Percentiles rank a stretch among this genome's conserved stretches.
Conservation (phyloP, 2,113 vertebrate species). For the Hipposideros armiger region DNA sequence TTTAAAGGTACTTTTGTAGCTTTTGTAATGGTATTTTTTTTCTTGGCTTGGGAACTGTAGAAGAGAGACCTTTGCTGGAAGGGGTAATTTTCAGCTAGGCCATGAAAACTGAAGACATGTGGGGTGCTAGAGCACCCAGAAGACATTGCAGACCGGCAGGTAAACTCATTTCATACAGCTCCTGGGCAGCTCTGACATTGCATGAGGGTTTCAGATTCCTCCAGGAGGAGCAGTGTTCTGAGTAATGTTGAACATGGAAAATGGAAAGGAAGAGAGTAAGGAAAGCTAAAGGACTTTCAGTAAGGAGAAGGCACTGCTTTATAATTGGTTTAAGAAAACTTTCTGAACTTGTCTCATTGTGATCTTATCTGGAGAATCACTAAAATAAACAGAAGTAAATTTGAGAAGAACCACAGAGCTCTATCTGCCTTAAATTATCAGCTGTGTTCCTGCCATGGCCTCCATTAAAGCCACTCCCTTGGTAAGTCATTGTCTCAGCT, state of each 20-base stretch:
- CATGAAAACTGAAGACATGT: background rate
- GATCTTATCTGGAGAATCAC: background rate
- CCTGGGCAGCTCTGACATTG: background rate
- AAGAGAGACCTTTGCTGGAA: background rate
- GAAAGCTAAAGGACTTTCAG: background rate
- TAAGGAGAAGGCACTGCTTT: background rate
- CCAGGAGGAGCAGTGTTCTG: background rate
- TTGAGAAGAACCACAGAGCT: background rate
- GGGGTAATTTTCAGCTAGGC: background rate
- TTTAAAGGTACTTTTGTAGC: conserved; percentile 12
- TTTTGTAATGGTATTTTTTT: background rate
- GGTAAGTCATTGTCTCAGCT: conserved; percentile 10
- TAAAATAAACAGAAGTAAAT: conserved; percentile 34
- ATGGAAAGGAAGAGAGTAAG: background rate
- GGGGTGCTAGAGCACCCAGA: background rate
- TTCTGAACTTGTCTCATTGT: background rate
- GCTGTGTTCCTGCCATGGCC: background rate
- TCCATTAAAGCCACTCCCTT: background rate
- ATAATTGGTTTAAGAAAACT: background rate
- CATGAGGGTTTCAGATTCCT: background rate
- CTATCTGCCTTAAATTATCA: background rate
- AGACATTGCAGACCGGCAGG: background rate
- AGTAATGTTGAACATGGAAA: background rate
- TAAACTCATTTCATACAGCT: background rate
- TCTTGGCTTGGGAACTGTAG: background rate